Evolutionary conservation across 2,113 vertebrate species (phyloP).

Genomic region (Ctenomys sociabilis): DNA sequence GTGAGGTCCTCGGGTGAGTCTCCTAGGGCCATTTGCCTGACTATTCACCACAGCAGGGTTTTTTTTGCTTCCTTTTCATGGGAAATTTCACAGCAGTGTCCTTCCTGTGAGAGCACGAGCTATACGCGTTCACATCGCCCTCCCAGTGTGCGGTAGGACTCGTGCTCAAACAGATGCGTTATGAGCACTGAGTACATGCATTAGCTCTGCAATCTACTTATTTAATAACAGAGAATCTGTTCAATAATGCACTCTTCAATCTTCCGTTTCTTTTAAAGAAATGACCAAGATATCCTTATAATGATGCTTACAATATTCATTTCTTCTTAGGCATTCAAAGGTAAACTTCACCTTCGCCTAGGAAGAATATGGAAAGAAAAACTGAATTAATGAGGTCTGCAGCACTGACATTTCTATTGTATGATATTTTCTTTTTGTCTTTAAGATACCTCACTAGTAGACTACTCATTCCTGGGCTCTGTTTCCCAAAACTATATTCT

Average conservation of each 20-base stretch:
- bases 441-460: conserved; percentile 41
- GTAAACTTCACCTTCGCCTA: conserved; percentile 84
- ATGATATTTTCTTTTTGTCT: conserved; percentile 67
- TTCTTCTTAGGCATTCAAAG: conserved; percentile 84
- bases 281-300: conserved; percentile 74
- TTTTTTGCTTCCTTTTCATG: background rate
- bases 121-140: background rate
- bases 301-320: conserved; percentile 83
- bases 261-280: conserved; percentile 70
- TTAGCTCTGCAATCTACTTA: background rate
- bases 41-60: background rate
- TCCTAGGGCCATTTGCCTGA: background rate
- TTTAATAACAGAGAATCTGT: conserved; percentile 53
- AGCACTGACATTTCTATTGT: conserved; percentile 57
- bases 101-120: background rate
- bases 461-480: conserved; percentile 13
- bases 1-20: background rate
- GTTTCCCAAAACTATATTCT: conserved; percentile 22
- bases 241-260: conserved; percentile 53
- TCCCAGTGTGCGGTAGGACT: background rate
- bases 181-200: background rate
- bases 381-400: conserved; percentile 82
- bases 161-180: background rate
- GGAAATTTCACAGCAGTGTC: background rate
- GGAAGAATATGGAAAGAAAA: conserved; percentile 80